Evolutionary conservation across 1,140 invertebrate genomes (phyloP).

Genomic region (Sycophila sp.): DNA sequence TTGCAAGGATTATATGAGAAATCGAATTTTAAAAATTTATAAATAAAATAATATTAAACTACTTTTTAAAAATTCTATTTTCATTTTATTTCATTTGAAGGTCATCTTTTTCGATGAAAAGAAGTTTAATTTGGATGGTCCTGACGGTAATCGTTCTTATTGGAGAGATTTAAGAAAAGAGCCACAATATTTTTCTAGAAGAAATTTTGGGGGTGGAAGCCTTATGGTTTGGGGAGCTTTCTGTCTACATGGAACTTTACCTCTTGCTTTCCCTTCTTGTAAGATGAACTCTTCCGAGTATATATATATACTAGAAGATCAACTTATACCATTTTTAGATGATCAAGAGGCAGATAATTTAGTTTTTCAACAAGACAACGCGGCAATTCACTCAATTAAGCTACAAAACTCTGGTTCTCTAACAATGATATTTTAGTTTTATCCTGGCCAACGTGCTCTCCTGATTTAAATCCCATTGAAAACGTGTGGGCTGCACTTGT

Average conservation of each 20-base stretch:
- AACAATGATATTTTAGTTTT: background rate
- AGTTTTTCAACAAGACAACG: background rate
- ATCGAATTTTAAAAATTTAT: too few species aligned
- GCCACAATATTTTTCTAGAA: background rate
- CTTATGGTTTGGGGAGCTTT: background rate
- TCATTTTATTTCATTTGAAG: background rate
- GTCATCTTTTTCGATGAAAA: background rate
- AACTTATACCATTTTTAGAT: too few species aligned
- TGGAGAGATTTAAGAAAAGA: background rate
- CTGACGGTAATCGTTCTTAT: background rate
- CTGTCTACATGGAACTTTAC: too few species aligned
- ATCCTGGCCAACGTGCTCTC: too few species aligned
- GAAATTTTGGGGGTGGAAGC: background rate
- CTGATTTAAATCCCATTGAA: background rate
- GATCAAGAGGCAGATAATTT: background rate
- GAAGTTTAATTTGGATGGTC: background rate
- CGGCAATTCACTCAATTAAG: background rate
- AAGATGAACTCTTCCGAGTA: background rate
- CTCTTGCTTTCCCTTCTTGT: background rate
- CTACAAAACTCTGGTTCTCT: background rate
- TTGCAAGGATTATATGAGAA: too few species aligned
- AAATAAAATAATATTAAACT: too few species aligned
- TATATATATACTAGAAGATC: background rate
- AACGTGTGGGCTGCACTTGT: background rate
- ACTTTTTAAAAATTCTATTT: too few species aligned